These are phyloP conservation scores for Dipodomys ordii DNA, from an alignment of 2,113 vertebrate genomes.

Conservation along the genomic window DNA sequence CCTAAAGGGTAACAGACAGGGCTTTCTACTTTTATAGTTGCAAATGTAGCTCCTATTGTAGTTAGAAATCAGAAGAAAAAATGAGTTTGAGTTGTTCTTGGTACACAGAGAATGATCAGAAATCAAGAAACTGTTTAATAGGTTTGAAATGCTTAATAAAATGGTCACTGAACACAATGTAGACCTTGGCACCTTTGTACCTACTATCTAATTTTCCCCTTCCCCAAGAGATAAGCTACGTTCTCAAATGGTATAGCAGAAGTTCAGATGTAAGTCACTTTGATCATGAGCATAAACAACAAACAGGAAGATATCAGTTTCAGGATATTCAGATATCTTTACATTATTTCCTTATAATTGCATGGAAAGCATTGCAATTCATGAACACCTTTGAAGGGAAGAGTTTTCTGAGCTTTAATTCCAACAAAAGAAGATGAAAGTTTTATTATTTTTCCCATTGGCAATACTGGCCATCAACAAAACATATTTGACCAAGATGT, in stretches of 20 bases:
- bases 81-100: not conserved
- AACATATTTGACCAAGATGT: not conserved
- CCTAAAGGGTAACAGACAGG: not conserved
- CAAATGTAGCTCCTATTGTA: not conserved
- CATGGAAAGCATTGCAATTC: not conserved
- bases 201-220: not conserved
- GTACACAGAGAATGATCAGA: not conserved
- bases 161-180: not conserved
- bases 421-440: not conserved
- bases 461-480: not conserved
- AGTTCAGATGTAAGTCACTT: not conserved
- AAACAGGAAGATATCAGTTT: slow-evolving; percentile 20
- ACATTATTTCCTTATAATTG: not conserved
- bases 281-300: not conserved
- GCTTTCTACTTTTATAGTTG: slow-evolving; percentile 2
- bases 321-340: not conserved
- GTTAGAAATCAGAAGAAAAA: slow-evolving; percentile 33
- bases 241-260: not conserved
- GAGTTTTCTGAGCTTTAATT: not conserved
- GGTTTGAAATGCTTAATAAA: slow-evolving; percentile 29
- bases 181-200: not conserved
- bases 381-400: not conserved
- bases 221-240: not conserved
- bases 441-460: not conserved
- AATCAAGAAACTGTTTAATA: slow-evolving; percentile 43